Conservation (phyloP, 2,797 vertebrate species). For the Falco rusticolus region DNA sequence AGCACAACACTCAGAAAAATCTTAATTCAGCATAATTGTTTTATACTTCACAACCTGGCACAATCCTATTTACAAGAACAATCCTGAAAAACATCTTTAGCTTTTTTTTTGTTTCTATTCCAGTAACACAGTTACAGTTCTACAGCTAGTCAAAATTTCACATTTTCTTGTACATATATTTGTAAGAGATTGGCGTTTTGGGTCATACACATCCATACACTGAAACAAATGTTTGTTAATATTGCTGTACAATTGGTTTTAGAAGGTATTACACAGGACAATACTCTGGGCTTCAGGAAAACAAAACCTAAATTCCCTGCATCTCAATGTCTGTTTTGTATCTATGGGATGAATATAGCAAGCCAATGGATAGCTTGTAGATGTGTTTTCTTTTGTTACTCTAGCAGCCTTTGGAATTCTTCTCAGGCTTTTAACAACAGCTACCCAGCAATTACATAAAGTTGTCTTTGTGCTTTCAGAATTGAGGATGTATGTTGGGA, state of each 20-base stretch:
- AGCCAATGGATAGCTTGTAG: not conserved
- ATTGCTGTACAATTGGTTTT: not conserved
- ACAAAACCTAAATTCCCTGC: not conserved
- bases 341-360: not conserved
- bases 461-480: not conserved
- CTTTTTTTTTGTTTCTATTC: not conserved
- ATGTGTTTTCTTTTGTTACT: not conserved
- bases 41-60: not conserved
- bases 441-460: not conserved
- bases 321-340: not conserved
- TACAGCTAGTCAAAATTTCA: not conserved
- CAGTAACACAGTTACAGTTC: not conserved
- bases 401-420: not conserved
- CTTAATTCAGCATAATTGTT: not conserved
- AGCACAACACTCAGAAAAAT: not conserved
- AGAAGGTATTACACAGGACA: not conserved
- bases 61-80: not conserved
- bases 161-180: not conserved
- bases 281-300: not conserved
- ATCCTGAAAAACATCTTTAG: not conserved
- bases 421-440: not conserved
- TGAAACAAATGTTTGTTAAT: not conserved
- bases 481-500: not conserved
- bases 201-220: not conserved
- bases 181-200: not conserved